A percentile compares a stretch with the other conserved stretches of the same genome.
Conservation (phyloP, 2,888 invertebrate species). For the Plutella xylostella region DNA sequence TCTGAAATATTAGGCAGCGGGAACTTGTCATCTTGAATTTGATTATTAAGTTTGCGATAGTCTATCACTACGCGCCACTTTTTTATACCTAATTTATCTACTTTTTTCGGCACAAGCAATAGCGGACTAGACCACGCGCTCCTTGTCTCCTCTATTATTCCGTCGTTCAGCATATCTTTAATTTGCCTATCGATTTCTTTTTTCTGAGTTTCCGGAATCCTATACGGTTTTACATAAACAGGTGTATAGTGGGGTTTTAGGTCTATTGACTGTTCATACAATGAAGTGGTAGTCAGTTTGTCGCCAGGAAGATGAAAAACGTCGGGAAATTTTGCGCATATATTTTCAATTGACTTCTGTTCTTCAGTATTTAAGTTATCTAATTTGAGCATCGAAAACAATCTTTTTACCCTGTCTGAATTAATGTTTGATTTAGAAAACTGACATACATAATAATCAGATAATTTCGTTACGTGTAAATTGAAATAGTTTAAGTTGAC, state of each 20-base stretch:
- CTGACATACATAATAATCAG: constrained; percentile 12
- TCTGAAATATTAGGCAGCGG: constrained; percentile 4
- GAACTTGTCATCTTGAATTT: constrained; percentile 4
- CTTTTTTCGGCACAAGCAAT: constrained; percentile 7
- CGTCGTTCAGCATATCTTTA: constrained; percentile 5
- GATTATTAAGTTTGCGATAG: constrained; percentile 4
- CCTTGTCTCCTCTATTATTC: constrained; percentile 2
- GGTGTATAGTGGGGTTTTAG: constrained; percentile 1
- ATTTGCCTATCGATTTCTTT: constrained; percentile 6
- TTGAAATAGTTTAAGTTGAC: constrained; percentile 8
- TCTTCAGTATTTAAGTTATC: constrained; percentile 8
- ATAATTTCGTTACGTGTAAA: constrained; percentile 2
- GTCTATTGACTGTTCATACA: constrained; percentile 3
- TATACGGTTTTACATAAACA: constrained; percentile 4
- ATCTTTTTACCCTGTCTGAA: constrained; percentile 15
- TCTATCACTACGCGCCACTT: constrained; percentile 13
- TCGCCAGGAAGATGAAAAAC: constrained; percentile 4
- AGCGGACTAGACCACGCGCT: constrained; percentile 7
- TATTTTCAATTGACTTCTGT: constrained; percentile 4
- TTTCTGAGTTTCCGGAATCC: constrained; percentile 3
- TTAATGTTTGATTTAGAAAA: constrained; percentile 14
- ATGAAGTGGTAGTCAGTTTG: constrained; percentile 5
- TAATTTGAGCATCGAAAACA: constrained; percentile 13
- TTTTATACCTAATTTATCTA: constrained; percentile 1
- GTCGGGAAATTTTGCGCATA: constrained; percentile 10